phyloP scores from a whole-genome alignment of 2,113 vertebrate species.

The Gadus chalcogrammus region DNA sequence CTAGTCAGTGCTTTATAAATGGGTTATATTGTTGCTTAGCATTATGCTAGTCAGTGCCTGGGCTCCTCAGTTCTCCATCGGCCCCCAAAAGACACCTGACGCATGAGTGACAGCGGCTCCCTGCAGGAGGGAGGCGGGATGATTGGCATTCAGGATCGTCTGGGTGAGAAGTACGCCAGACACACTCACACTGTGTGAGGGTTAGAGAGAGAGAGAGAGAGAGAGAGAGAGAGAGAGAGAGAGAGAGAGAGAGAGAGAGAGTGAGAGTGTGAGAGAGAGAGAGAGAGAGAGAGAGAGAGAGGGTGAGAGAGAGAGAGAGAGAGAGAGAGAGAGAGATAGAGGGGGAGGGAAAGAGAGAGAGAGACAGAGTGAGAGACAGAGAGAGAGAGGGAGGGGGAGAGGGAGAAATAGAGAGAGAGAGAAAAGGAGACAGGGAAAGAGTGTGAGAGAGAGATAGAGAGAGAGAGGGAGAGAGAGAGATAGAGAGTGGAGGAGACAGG shows the following conservation, averaged over 20 bases:
- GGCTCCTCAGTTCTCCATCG: constrained; percentile 41
- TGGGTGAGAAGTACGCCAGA: constrained; percentile 64
- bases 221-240: constrained; percentile 10
- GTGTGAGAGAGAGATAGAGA: no score
- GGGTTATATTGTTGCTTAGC: no score
- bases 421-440: background rate
- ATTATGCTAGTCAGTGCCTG: no score
- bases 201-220: background rate
- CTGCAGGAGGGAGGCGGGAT: constrained; percentile 61
- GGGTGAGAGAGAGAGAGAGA: background rate
- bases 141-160: constrained; percentile 77
- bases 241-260: background rate
- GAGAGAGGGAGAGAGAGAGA: no score
- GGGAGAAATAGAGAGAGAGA: background rate
- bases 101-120: constrained; percentile 73
- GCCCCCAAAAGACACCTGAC: constrained; percentile 27
- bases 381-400: constrained; percentile 1
- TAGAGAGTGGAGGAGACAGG: no score
- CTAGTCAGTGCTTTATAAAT: no score
- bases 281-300: background rate
- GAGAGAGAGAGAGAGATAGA: background rate
- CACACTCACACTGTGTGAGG: constrained; percentile 53
- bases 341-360: background rate
- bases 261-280: background rate
- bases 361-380: background rate